Evolutionary conservation across 37 sponge, comb jelly and placozoan genomes (phyloP), one percentile per base, ranked within the genome.

Genomic region (Mnemiopsis leidyi): DNA sequence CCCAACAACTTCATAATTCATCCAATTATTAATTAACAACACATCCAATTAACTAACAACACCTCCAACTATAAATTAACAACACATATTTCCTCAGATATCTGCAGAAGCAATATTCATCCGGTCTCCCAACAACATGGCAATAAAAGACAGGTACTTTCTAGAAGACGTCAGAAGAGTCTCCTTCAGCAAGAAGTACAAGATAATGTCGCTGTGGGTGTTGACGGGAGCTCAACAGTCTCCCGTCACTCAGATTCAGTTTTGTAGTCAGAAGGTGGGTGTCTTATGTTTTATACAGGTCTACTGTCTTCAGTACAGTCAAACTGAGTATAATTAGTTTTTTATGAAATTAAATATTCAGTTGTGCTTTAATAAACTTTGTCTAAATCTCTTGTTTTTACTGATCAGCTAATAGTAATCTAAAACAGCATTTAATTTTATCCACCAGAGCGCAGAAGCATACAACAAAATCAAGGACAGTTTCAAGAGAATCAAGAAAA

Each of bases 181-280:
- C 31, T 36, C 37, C 38, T 79, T 79, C 82, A 79, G 82, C 21
- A 79, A 79, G 37, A 79, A 79, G 82, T 79, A 79, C 82, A 79
- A 79, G 82, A 79, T 79, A 79, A 79, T 79, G 37, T 79, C 82
- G 36, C 82, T 79, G 82, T 79, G 82, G 82, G 82, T 79, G 3
- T 36, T 79, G 23, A 79, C 82, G 35, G 82, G 82, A 3, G 82
- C 82, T 1, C 35, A 79, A 1, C 82, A 79, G 35, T 79, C 82
- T 35, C 82, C 82, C 32, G 82, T 79, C 82, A 79, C 82, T 16
- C 82, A 79, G 37, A 79, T 79, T 23, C 82, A 79, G 82, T 79
- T 79, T 36, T 79, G 82, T 35, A 79, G 82, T 35, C 82, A 79
- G 21, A 79, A 79, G 82, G 82, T 79, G 32, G 23, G 61, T n/a